Evolutionary conservation across 2,888 invertebrate species (phyloP).

Genomic region (Volucella bombylans): DNA sequence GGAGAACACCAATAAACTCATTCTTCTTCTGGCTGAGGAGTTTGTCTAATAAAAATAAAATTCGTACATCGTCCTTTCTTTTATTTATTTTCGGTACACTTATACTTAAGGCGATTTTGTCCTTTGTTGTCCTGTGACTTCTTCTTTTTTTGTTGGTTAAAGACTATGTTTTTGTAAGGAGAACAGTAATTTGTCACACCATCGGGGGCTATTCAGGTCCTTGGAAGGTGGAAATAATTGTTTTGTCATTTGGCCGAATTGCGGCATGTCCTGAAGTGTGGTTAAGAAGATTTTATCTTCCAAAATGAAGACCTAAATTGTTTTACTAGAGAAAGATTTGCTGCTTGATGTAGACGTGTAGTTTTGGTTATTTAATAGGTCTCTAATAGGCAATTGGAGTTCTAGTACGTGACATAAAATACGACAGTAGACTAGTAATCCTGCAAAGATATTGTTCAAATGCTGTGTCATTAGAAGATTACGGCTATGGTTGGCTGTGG

Average conservation of each 20-base stretch:
- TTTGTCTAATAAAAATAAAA: slow-evolving; percentile 36
- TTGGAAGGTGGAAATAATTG: slow-evolving; percentile 32
- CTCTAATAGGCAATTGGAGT: slow-evolving; percentile 37
- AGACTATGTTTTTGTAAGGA: slow-evolving; percentile 7
- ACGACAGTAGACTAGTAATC: too few relatives aligned
- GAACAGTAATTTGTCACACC: slow-evolving; percentile 45
- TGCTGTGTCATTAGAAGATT: too few relatives aligned
- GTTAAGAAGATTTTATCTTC: background rate
- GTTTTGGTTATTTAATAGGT: slow-evolving; percentile 41
- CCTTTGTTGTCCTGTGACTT: too few relatives aligned
- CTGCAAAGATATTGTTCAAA: too few relatives aligned
- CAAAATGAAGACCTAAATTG: slow-evolving; percentile 43
- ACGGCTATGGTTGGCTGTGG: too few relatives aligned
- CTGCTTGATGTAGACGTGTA: background rate
- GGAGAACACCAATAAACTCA: slow-evolving; percentile 29
- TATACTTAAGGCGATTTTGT: too few relatives aligned
- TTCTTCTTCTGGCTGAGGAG: slow-evolving; percentile 14
- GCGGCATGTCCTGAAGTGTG: slow-evolving; percentile 25
- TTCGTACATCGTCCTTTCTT: slow-evolving; percentile 22
- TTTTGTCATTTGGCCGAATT: slow-evolving; percentile 6
- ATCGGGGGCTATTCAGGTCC: slow-evolving; percentile 3
- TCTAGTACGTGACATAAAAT: slow-evolving; percentile 9
- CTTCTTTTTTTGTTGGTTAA: background rate
- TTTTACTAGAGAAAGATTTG: slow-evolving; percentile 3
- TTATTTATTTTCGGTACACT: too few relatives aligned